phyloP scores from a whole-genome alignment of 2,888 invertebrate species.

The Schizaphis graminum region DNA sequence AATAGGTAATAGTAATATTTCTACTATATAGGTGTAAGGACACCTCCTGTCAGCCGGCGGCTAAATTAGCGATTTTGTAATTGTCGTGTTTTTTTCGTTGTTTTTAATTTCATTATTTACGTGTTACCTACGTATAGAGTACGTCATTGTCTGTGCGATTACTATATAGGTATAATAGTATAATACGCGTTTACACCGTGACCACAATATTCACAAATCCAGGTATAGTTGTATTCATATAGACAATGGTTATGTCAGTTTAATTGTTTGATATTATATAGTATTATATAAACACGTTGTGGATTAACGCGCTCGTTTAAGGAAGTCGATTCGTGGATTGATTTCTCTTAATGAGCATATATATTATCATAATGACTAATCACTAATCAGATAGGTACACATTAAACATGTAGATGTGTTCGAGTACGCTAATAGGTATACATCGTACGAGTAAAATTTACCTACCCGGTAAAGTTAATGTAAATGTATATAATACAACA shows the following conservation, averaged over 20 bases:
- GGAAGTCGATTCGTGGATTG: not conserved
- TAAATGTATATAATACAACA: not conserved
- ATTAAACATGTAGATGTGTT: not conserved
- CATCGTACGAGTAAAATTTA: not conserved
- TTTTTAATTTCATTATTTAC: conserved; percentile 6
- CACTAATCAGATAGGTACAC: not conserved
- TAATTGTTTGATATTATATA: not conserved
- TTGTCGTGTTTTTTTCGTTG: not conserved
- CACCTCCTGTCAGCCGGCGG: not conserved
- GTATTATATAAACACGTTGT: not conserved
- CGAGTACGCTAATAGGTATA: not conserved
- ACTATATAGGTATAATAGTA: not conserved
- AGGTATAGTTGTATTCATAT: not conserved
- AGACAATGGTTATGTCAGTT: conserved; percentile 14
- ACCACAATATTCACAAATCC: not conserved
- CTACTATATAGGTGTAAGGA: not conserved
- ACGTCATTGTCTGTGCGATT: not conserved
- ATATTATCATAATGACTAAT: not conserved
- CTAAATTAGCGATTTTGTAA: not conserved
- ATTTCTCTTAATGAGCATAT: not conserved
- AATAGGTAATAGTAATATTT: not conserved
- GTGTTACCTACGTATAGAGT: not conserved
- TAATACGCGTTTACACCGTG: not conserved
- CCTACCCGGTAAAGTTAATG: not conserved
- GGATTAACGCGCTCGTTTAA: not conserved